These are phyloP conservation scores for Syrphus vitripennis DNA, from an alignment of 2,888 invertebrate genomes.

Conservation along the genomic window DNA sequence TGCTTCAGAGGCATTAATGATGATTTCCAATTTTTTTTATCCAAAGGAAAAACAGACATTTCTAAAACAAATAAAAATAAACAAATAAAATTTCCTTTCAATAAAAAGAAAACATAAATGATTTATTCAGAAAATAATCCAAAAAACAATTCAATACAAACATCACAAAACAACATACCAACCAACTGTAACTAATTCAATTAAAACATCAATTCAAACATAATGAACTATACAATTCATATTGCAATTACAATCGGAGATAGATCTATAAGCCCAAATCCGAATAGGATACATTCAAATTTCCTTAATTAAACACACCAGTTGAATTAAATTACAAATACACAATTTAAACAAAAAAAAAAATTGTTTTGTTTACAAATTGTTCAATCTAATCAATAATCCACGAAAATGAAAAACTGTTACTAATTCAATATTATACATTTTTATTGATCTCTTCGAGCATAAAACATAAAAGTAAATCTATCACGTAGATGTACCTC, in stretches of 20 bases:
- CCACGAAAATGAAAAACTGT: constrained; percentile 27
- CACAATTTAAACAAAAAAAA: neutral
- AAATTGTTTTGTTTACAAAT: constrained; percentile 8
- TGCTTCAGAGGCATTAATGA: too few relatives aligned
- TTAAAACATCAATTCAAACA: neutral
- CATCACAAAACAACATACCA: neutral
- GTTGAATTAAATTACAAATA: neutral
- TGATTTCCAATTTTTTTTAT: too few relatives aligned
- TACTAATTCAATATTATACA: constrained; percentile 63
- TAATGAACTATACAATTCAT: constrained; percentile 5
- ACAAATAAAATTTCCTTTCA: neutral
- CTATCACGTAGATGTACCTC: constrained; percentile 37
- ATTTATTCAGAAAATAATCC: neutral
- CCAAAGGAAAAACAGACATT: too few relatives aligned
- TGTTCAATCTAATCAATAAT: constrained; percentile 56
- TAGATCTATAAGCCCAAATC: neutral
- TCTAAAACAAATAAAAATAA: too few relatives aligned
- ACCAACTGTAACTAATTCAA: neutral
- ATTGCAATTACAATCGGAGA: neutral
- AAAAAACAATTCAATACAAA: neutral
- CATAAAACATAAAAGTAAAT: constrained; percentile 34
- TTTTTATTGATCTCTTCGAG: constrained; percentile 47
- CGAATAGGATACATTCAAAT: neutral
- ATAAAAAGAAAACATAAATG: too few relatives aligned
- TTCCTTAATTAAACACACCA: constrained; percentile 15